These are phyloP conservation scores for Hydrolagus colliei DNA, from an alignment of 2,797 vertebrate genomes.

Conservation along the genomic window DNA sequence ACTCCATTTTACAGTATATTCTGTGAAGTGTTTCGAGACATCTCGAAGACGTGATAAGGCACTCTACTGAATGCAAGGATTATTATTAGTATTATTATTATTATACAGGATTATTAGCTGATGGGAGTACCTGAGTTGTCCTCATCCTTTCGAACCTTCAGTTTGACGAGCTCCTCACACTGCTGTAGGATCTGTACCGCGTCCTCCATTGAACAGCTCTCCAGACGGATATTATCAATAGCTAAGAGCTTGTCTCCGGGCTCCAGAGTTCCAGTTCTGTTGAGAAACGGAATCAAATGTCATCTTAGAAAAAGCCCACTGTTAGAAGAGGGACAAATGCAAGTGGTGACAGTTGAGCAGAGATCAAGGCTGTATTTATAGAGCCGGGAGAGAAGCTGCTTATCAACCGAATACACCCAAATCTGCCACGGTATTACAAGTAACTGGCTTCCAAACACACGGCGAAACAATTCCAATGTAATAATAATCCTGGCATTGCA, in stretches of 20 bases:
- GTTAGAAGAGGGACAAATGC: not conserved
- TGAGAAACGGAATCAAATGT: constrained; percentile 24
- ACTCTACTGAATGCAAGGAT: too few relatives aligned
- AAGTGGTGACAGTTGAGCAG: not conserved
- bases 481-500: too few relatives aligned
- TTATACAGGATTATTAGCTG: too few relatives aligned
- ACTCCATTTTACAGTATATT: too few relatives aligned
- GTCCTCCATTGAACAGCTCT: constrained; percentile 85
- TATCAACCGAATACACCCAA: too few relatives aligned
- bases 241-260: constrained; percentile 90
- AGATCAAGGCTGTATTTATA: not conserved
- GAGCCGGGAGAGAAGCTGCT: too few relatives aligned
- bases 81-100: too few relatives aligned
- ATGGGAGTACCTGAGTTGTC: constrained; percentile 82
- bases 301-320: not conserved
- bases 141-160: constrained; percentile 93
- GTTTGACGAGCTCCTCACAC: constrained; percentile 88
- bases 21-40: too few relatives aligned
- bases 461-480: too few relatives aligned
- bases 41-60: too few relatives aligned
- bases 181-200: constrained; percentile 89
- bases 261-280: constrained; percentile 86
- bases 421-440: too few relatives aligned
- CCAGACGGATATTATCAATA: constrained; percentile 88
- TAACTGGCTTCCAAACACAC: too few relatives aligned